Base-by-base conservation (phyloP, 2,797 vertebrate species). In the Prionace glauca region DNA sequence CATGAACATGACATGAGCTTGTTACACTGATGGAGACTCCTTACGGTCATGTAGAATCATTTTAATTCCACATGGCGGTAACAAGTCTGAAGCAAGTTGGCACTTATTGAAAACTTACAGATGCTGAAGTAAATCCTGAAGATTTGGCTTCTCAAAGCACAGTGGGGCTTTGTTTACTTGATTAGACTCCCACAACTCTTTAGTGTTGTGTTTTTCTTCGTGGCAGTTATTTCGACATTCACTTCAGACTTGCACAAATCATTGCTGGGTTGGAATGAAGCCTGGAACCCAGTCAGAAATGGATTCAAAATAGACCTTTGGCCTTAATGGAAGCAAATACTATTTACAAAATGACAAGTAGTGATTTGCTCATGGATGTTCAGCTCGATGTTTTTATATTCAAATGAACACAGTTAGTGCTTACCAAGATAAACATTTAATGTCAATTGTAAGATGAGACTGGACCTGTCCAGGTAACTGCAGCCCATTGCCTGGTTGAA, bases 61-160 rank as follows among this genome's bases (percentile, higher is more conserved):
- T 71, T 69, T 71, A 45, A 45, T 94, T 94, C 92, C 67, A 94
- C 36, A 12, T 71, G 36, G 0, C 45, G 12, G 67, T 50, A 45
- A 72, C 22, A 94, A 16, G 36, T 36, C 92, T 71, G 67, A 94
- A 94, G 92, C 92, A 14, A 71, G 36, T 45, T 45, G 41, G 36
- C 41, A 41, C 24, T n/a, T 62, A 32, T 62, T 90, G 22, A 50
- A 94, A 94, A 41, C 92, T 72, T 94, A 14, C 24, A 45, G 67
- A 14, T 24, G 18, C 36, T 71, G 67, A 94, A 94, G n/a, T 94
- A 94, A 94, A 94, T 94, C 65, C 32, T 45, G 67, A 94, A 94
- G 92, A 26, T 12, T 94, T 94, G 71, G 67, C 36, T 94, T 94
- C 20, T 71, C 67, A 36, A 71, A 41, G 16, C 26, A 36, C 90